A percentile compares a stretch with the other conserved stretches of the same genome.
These are phyloP conservation scores for Malurus leucopterus DNA, from an alignment of 2,797 vertebrate species.

Conservation along the genomic window DNA sequence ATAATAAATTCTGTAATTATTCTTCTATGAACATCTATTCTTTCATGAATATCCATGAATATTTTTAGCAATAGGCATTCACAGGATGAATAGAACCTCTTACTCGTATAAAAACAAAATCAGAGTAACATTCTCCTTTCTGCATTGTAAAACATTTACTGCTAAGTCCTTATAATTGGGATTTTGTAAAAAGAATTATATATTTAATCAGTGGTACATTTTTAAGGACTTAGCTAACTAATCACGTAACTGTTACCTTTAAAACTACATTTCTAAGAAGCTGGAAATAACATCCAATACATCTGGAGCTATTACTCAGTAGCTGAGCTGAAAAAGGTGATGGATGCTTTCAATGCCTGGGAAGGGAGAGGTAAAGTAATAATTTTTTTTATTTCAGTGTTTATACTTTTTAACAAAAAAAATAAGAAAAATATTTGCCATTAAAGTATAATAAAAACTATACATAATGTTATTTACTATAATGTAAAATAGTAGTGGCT, in stretches of 20 bases:
- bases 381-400: background rate
- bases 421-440: background rate
- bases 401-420: background rate
- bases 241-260: background rate
- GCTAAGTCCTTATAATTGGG: background rate
- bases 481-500: background rate
- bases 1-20: background rate
- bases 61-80: background rate
- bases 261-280: constrained; percentile 68
- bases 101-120: background rate
- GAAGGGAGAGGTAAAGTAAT: constrained; percentile 70
- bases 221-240: background rate
- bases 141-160: background rate
- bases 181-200: background rate
- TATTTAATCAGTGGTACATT: background rate
- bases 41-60: background rate
- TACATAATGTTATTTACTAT: background rate
- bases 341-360: constrained; percentile 74
- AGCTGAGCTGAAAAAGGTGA: constrained; percentile 72
- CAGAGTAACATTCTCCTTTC: background rate
- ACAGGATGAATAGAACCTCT: background rate
- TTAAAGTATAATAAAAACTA: background rate
- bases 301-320: constrained; percentile 78
- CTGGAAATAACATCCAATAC: constrained; percentile 74
- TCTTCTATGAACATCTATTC: background rate